Evolutionary conservation across 2,797 vertebrate genomes (phyloP), one percentile per base, ranked within the genome.

Genomic region (Pseudopleuronectes americanus): DNA sequence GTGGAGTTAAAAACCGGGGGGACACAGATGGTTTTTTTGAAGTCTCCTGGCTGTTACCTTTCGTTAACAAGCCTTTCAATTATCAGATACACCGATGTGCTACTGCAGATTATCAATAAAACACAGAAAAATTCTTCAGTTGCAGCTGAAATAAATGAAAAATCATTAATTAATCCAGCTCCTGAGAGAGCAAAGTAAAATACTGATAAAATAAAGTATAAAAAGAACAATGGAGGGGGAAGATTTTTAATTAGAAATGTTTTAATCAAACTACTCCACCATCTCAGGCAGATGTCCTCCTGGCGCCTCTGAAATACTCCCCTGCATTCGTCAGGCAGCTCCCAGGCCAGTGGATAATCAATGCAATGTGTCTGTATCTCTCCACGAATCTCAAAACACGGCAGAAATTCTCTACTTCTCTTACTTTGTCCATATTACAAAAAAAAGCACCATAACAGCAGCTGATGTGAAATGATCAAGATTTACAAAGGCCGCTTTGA

Each of bases 221-320:
- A 69, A 74, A 63, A 71, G 62, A 73, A 80, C 61, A 83, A 73
- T 22, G 16, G 54, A 61, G 51, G 72, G 54, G 26, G 64, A 81
- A 79, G 43, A 64, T 76, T 85, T 92, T 87, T 90, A 91, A 92
- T 91, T 91, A 89, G 72, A 80, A 74, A 83, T 74, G 62, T 86
- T 86, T 87, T 82, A 77, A 77, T 90, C 77, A 84, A 87, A 83
- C 58, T 64, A 55, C 16, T 77, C 65, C 14, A 51, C 36, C 9
- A 71, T 76, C 71, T 77, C 60, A 77, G 77, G 77, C 68, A 47
- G 47, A 70, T 60, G 71, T 84, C 56, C 76, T 79, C 71, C 47
- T 74, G 76, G 66, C n/a, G 4, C 60, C 70, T 68, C 73, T 84
- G 74, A 74, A 87, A 77, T 54, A 58, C 70, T 52, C 48, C 49